These are phyloP conservation scores for Hypsopygia costalis DNA, from an alignment of 2,888 invertebrate genomes.

Conservation along the genomic window DNA sequence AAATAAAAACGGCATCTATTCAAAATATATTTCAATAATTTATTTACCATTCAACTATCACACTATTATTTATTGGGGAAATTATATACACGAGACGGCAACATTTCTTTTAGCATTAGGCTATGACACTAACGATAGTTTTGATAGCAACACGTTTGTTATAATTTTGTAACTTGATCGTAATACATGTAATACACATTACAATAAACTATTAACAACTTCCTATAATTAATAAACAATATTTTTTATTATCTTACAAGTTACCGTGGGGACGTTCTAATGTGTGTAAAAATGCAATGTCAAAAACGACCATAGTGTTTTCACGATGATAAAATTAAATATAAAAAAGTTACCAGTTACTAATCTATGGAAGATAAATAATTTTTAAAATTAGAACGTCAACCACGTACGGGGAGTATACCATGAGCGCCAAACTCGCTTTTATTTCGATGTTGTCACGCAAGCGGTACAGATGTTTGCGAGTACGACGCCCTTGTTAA, in stretches of 20 bases:
- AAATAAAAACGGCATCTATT: slow-evolving; percentile 42
- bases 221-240: slow-evolving; percentile 63
- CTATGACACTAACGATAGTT: slow-evolving; percentile 23
- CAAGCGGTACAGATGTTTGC: not conserved
- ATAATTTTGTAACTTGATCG: slow-evolving; percentile 66
- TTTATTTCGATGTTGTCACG: not conserved
- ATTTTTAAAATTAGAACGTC: slow-evolving; percentile 18
- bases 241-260: slow-evolving; percentile 68
- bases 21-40: slow-evolving; percentile 43
- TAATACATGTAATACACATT: slow-evolving; percentile 65
- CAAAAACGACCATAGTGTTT: slow-evolving; percentile 4
- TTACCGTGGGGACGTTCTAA: slow-evolving; percentile 36
- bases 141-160: slow-evolving; percentile 42
- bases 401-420: slow-evolving; percentile 13
- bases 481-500: not conserved
- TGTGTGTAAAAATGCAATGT: slow-evolving; percentile 3
- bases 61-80: slow-evolving; percentile 33
- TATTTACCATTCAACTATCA: slow-evolving; percentile 34
- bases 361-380: not conserved
- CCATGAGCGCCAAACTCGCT: not conserved
- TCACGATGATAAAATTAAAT: not conserved
- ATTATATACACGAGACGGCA: slow-evolving; percentile 62
- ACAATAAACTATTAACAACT: slow-evolving; percentile 76
- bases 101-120: slow-evolving; percentile 29
- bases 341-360: not conserved